Conservation (phyloP, 1,140 invertebrate genomes). For the Calosoma granatense region DNA sequence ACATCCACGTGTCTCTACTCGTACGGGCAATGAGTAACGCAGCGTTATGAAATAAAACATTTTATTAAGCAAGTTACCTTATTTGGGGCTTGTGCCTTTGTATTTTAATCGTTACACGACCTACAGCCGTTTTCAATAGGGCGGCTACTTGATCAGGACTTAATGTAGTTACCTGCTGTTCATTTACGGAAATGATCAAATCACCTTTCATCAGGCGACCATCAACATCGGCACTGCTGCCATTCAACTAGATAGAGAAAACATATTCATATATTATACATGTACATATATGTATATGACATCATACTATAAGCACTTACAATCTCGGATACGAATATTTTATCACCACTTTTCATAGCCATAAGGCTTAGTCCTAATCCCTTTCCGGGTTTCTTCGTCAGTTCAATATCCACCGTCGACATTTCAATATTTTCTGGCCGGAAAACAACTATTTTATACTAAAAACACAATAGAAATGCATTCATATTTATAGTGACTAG, state of each 20-base stretch:
- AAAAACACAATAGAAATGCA: too few relatives aligned
- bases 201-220: constrained; percentile 89
- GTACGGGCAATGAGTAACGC: background rate
- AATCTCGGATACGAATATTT: constrained; percentile 91
- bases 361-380: constrained; percentile 86
- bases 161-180: constrained; percentile 69
- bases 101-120: constrained; percentile 68
- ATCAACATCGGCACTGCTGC: constrained; percentile 84
- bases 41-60: background rate
- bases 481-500: too few relatives aligned
- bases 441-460: constrained; percentile 83
- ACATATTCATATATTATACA: constrained; percentile 14
- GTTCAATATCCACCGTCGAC: constrained; percentile 78
- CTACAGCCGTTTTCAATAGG: constrained; percentile 74
- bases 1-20: too few relatives aligned
- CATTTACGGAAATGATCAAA: constrained; percentile 82
- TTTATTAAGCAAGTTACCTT: constrained; percentile 9
- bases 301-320: too few relatives aligned
- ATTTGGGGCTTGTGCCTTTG: constrained; percentile 61
- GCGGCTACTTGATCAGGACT: constrained; percentile 80
- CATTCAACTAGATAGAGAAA: constrained; percentile 55
- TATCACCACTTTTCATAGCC: constrained; percentile 74
- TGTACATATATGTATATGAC: constrained; percentile 10
- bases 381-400: constrained; percentile 85
- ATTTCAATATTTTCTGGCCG: constrained; percentile 75